These are phyloP conservation scores for Halcyon malimbica DNA, from an alignment of 2,113 vertebrate species.

Conservation along the genomic window DNA sequence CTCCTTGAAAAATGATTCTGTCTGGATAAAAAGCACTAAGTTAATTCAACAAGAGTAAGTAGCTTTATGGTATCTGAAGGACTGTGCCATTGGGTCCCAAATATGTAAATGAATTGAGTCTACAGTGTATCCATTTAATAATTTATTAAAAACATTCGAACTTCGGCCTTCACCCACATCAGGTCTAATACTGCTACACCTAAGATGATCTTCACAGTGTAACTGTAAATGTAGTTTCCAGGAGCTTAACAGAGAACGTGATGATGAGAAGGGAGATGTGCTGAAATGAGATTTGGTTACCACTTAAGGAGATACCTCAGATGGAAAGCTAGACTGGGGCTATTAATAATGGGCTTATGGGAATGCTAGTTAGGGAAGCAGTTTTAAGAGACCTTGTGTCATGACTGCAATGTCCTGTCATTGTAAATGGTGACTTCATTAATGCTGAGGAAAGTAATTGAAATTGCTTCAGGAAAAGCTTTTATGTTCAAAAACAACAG, in stretches of 20 bases:
- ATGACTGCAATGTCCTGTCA: conserved; percentile 13
- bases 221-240: not conserved
- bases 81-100: not conserved
- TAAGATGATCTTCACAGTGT: not conserved
- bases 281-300: not conserved
- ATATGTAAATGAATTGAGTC: not conserved
- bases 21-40: not conserved
- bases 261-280: not conserved
- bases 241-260: not conserved
- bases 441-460: conserved; percentile 10
- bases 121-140: not conserved
- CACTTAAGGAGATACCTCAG: not conserved
- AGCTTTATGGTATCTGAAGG: not conserved
- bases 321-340: not conserved
- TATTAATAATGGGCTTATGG: not conserved
- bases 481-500: not conserved
- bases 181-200: not conserved
- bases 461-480: conserved; percentile 6
- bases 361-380: not conserved
- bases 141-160: not conserved
- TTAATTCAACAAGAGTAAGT: not conserved
- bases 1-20: not conserved
- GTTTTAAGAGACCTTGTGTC: not conserved
- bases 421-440: not conserved
- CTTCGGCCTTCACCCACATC: not conserved